A percentile compares a stretch with the other conserved stretches of the same genome.
phyloP scores from a whole-genome alignment of 2,888 invertebrate species.

The Kuschelorhynchus macadamiae region DNA sequence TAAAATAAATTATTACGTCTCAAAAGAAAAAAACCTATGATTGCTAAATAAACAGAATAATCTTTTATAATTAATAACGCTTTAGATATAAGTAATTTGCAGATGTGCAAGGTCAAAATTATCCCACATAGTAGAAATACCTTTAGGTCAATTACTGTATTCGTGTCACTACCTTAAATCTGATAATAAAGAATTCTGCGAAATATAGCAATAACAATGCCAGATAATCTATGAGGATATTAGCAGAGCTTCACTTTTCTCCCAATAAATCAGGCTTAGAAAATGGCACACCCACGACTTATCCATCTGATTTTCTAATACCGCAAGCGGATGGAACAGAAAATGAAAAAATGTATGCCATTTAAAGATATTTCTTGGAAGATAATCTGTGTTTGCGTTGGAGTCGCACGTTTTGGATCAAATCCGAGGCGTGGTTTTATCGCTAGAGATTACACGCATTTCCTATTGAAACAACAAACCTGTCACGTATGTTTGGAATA shows the following conservation, averaged over 20 bases:
- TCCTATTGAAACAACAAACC: conserved; percentile 51
- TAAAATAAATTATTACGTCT: too few species aligned
- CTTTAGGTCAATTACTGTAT: too few species aligned
- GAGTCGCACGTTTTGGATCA: conserved; percentile 45
- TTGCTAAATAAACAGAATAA: too few species aligned
- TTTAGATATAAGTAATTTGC: too few species aligned
- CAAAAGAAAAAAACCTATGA: too few species aligned
- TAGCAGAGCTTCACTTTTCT: conserved; percentile 4
- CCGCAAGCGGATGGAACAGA: conserved; percentile 11
- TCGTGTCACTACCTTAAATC: too few species aligned
- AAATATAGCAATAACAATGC: too few species aligned
- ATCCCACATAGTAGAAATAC: too few species aligned
- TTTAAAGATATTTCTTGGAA: conserved; percentile 34
- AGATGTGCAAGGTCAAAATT: too few species aligned
- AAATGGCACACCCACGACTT: conserved; percentile 25
- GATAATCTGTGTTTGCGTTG: conserved; percentile 47
- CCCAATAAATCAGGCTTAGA: conserved; percentile 29
- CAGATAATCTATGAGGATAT: too few species aligned
- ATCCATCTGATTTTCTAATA: conserved; percentile 29
- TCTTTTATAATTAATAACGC: too few species aligned
- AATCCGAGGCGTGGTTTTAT: conserved; percentile 44
- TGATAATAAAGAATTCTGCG: too few species aligned
- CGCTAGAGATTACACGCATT: conserved; percentile 50
- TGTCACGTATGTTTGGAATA: conserved; percentile 46
- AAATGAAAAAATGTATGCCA: conserved; percentile 35